Evolutionary conservation across 1,140 invertebrate genomes (phyloP), one percentile per base, ranked within the genome.

Genomic region (Acromyrmex heyeri): DNA sequence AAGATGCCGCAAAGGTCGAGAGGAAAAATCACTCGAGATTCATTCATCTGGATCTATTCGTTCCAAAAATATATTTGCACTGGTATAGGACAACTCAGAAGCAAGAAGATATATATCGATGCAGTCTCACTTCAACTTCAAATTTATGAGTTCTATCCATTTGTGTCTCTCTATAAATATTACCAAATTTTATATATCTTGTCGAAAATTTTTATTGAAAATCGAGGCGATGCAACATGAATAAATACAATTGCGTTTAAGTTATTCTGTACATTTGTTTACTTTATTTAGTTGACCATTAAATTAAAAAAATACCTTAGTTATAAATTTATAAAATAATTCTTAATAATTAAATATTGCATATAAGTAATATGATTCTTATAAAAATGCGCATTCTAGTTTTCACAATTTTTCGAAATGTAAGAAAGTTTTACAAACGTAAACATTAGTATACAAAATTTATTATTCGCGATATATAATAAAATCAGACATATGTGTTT

Each of bases 1-100:
- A 14, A 48, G 34, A 3, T 7, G 0, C 7, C 79, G 48, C 12
- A 34, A 82, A 73, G 27, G 12, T 18, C 69, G 18, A 12, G 18
- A 61, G 24, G n/a, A 57, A 75, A 83, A 83, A 83, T 83, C 79
- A 83, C 79, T 57, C 5, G 53, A 53, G 67, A 73, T 61, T 61
- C 21, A 34, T 16, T 30, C 67, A n/a, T n/a, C 55, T 14, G 62
- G n/a, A 30, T 21, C 21, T 21, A 16, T 53, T 69, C 48, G n/a
- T 18, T 8, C n/a, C n/a, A 82, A 82, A 73, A 34, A 38, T 10
- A 16, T 48, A 24, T 57, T 81, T 44, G 21, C 59, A 18, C 18
- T 34, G 14, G 34, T 53, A 38, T 38, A 30, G 2, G 14, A 12
- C 3, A 21, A 44, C 5, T 57, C 21, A 30, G 24, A 27, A 27